phyloP scores from a whole-genome alignment of 2,888 invertebrate genomes.

The Phorcus lineatus region DNA sequence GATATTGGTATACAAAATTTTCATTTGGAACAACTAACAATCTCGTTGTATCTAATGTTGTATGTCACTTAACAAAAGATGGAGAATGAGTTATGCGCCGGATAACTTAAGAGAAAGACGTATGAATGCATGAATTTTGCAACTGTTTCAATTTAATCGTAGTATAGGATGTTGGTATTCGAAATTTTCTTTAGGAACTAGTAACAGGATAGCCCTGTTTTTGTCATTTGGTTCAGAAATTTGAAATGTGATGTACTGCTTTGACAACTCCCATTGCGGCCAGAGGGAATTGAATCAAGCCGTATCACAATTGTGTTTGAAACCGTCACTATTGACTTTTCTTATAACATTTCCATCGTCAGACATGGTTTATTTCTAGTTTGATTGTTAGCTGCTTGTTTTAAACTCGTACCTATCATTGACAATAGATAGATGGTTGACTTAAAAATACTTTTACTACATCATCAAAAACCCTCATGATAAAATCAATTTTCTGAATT shows the following conservation, averaged over 20 bases:
- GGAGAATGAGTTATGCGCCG: neutral
- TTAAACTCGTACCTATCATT: slow-evolving; percentile 4
- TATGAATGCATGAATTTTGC: slow-evolving; percentile 15
- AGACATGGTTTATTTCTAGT: slow-evolving; percentile 17
- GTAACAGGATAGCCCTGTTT: slow-evolving; percentile 7
- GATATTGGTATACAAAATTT: no score
- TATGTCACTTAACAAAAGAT: slow-evolving; percentile 20
- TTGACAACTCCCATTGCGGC: neutral
- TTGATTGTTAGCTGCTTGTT: slow-evolving; percentile 11
- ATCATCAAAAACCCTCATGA: neutral
- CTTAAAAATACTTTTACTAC: neutral
- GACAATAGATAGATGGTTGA: neutral
- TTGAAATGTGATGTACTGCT: neutral
- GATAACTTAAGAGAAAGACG: neutral
- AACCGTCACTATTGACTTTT: slow-evolving; percentile 6
- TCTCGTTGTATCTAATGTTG: no score
- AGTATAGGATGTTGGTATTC: slow-evolving; percentile 18
- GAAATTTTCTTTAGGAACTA: slow-evolving; percentile 10
- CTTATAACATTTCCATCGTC: neutral
- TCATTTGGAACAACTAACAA: no score
- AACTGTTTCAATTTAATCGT: slow-evolving; percentile 18
- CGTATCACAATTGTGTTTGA: slow-evolving; percentile 4
- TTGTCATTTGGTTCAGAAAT: neutral
- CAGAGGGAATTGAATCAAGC: neutral
- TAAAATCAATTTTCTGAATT: neutral